These are phyloP conservation scores for Zoanthus sansibaricus DNA, from an alignment of 92 coral and sea anemone species.

Conservation along the genomic window DNA sequence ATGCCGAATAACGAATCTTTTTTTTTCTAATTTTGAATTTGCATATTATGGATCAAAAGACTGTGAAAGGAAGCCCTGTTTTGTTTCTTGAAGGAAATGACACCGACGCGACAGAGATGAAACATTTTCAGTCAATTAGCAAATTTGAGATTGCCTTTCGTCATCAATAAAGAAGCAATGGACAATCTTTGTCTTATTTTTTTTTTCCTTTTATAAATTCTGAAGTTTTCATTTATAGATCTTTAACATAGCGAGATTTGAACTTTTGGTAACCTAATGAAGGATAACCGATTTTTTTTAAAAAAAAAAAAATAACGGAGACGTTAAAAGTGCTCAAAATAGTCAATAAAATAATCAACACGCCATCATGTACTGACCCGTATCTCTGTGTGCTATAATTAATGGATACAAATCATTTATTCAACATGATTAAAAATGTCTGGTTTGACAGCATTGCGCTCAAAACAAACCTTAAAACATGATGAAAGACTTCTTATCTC, in stretches of 20 bases:
- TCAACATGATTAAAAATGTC: slow-evolving; percentile 34
- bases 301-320: neutral
- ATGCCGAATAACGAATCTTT: neutral
- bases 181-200: neutral
- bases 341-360: neutral
- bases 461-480: neutral
- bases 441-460: neutral
- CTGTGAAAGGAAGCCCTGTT: slow-evolving; percentile 13
- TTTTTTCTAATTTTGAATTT: slow-evolving; percentile 16
- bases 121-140: slow-evolving; percentile 3
- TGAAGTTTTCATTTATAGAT: neutral
- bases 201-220: neutral
- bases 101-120: neutral
- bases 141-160: neutral
- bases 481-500: neutral
- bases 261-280: no score
- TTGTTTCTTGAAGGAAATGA: neutral
- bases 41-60: slow-evolving; percentile 30
- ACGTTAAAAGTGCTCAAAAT: neutral
- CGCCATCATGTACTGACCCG: neutral
- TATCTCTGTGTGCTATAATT: slow-evolving; percentile 7
- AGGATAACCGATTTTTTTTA: neutral
- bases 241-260: neutral
- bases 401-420: slow-evolving; percentile 28
- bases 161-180: neutral